A percentile compares a stretch with the other conserved stretches of the same genome.
phyloP scores from a whole-genome alignment of 2,797 vertebrate genomes.

The Poecilia picta region DNA sequence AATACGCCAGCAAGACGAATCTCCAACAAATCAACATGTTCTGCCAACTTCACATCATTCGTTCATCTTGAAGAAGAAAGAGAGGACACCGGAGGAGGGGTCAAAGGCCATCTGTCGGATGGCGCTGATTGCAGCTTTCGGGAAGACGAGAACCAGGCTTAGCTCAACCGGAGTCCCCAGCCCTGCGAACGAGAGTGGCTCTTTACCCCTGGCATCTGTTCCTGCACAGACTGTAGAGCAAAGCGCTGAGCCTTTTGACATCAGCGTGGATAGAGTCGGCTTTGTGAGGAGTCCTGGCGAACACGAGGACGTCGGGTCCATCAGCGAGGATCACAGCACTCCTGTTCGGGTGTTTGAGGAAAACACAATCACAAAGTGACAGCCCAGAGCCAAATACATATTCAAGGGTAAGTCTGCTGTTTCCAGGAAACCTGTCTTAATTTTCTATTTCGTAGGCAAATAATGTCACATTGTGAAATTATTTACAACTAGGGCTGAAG shows the following conservation, averaged over 20 bases:
- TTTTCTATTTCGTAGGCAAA: neutral
- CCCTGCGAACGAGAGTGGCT: neutral
- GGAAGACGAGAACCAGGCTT: conserved; percentile 17
- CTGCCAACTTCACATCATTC: conserved; percentile 24
- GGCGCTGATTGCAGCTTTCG: conserved; percentile 69
- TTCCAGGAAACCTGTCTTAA: neutral
- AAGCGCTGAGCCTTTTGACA: conserved; percentile 9
- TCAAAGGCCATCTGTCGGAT: conserved; percentile 71
- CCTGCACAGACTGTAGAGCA: conserved; percentile 12
- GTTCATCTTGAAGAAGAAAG: conserved; percentile 57
- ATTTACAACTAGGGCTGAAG: neutral
- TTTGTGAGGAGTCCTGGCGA: conserved; percentile 13
- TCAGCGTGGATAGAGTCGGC: conserved; percentile 7
- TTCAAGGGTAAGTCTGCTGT: conserved; percentile 45
- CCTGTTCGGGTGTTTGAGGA: conserved; percentile 24
- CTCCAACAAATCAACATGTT: conserved; percentile 1
- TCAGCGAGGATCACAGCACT: conserved; percentile 12
- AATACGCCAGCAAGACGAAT: conserved; percentile 19
- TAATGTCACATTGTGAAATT: neutral
- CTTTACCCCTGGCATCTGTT: neutral
- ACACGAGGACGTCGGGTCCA: neutral
- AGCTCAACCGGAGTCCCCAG: neutral
- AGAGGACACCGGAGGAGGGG: conserved; percentile 68
- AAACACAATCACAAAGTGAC: conserved; percentile 21
- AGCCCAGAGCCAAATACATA: conserved; percentile 5